Base-by-base conservation (phyloP, 1,140 invertebrate genomes). In the Wasmannia auropunctata region DNA sequence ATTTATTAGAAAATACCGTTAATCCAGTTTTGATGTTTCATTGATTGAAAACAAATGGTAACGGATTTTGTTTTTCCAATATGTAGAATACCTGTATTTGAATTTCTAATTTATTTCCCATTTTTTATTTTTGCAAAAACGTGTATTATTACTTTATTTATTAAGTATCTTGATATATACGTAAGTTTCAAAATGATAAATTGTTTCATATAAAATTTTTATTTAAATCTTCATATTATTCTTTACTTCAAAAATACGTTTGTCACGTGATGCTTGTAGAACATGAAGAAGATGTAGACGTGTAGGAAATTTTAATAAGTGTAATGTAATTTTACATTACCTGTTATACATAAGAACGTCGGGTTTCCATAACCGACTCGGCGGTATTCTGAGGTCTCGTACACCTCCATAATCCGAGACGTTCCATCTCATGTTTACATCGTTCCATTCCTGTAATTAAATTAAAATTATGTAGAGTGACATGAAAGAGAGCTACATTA, bases 341-440 rank as follows among this genome's bases (percentile, higher is more conserved):
- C 98, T 99, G 97, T 99, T 99, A 96, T 99, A 99, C 97, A 99
- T 99, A 92, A 99, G 98, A 91, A 99, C 98, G 95, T 99, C 99
- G 90, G 99, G 99, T 96, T 99, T 99, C 99, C 99, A 99, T 93
- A 99, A 97, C 95, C 98, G 97, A 95, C 98, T 97, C 80, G 98
- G 98, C 87, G 99, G 98, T 95, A 99, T 99, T 93, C 99, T 96
- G 88, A 99, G 97, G 95, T 99, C 98, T 94, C 98, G 98, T n/a
- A 99, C 98, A 75, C 98, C 98, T 60, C 98, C 99, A 95, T 98
- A 99, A 93, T 99, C 98, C 80, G 97, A 97, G 90, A 97, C 97
- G 95, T 99, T 99, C 99, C 99, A 99, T 94, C 98, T 97, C 93
- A 99, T 96, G 96, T 99, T 99, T 95, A 98, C 98, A 95, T 99